Evolutionary conservation across 2,797 vertebrate species (phyloP), one percentile per base, ranked within the genome.

Genomic region (Phrynocephalus vlangalii): DNA sequence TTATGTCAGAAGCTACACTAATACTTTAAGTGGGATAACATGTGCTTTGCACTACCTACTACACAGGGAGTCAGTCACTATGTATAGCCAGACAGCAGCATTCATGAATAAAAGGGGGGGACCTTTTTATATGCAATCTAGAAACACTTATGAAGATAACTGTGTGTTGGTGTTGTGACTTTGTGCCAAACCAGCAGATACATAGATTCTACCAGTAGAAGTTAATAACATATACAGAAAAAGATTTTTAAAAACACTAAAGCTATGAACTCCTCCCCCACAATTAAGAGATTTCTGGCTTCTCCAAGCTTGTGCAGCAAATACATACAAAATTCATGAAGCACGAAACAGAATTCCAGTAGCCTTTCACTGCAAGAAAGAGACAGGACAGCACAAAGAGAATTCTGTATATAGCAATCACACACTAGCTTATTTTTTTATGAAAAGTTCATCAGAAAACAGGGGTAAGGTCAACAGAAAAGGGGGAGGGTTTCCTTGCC

Each of bases 21-120:
- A 87, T 75, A 93, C 84, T 90, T 92, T 78, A 91, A 92, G 50
- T 84, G 90, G 90, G 89, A 93, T 91, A 92, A 83, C 87, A 88
- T 63, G 95, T 96, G 96, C 96, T 97, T 96, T 71, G 95, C 96
- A 96, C 96, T 82, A 86, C 38, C 83, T 89, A 85, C 28, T 88
- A 91, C 89, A 75, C 77, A 90, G 87, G 83, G 75, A 93, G 89
- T 90, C 90, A 44, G 89, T 91, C 90, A 44, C n/a, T 78, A 78
- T 30, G 89, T 93, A 91, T 79, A 92, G 94, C 91, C 90, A 90
- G 87, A 88, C 4, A 94, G 92, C 75, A 88, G 81, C 93, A 95
- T 94, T 96, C 95, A 91, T 94, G 90, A 96, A 96, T 95, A 94
- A 11, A 89, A 44, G 5, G 38, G 38, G 38, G 38, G 38, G 38